phyloP scores from a whole-genome alignment of 1,140 invertebrate genomes.

The Nylanderia fulva region DNA sequence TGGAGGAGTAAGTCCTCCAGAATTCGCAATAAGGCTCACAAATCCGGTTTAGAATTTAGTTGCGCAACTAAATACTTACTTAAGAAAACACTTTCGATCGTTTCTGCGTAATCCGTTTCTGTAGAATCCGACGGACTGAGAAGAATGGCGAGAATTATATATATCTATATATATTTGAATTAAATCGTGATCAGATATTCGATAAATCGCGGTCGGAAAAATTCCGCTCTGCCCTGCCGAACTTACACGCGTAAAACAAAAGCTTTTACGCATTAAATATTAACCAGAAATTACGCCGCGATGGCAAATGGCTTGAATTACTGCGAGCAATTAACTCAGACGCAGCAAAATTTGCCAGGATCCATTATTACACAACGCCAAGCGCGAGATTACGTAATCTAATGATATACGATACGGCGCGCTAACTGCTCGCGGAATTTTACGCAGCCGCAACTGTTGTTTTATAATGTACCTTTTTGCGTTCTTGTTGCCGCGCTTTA shows the following conservation, averaged over 20 bases:
- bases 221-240: neutral
- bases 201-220: conserved; percentile 45
- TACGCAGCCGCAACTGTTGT: conserved; percentile 44
- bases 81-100: conserved; percentile 63
- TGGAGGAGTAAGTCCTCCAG: conserved; percentile 25
- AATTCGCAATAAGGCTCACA: conserved; percentile 65
- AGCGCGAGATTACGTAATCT: conserved; percentile 62
- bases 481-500: conserved; percentile 18
- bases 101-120: neutral
- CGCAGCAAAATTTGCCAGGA: conserved; percentile 60
- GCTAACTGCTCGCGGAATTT: conserved; percentile 57
- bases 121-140: conserved; percentile 24
- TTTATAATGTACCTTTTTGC: conserved; percentile 24
- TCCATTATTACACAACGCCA: conserved; percentile 63
- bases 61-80: conserved; percentile 66
- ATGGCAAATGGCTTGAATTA: conserved; percentile 61
- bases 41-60: conserved; percentile 65
- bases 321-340: conserved; percentile 61
- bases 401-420: conserved; percentile 61
- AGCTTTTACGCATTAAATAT: conserved; percentile 41
- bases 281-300: conserved; percentile 46
- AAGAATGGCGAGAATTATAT: conserved; percentile 7
- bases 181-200: conserved; percentile 27
- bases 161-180: conserved; percentile 26
- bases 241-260: conserved; percentile 8